These are phyloP conservation scores for Leucania comma DNA, from an alignment of 2,888 invertebrate genomes.

Conservation along the genomic window DNA sequence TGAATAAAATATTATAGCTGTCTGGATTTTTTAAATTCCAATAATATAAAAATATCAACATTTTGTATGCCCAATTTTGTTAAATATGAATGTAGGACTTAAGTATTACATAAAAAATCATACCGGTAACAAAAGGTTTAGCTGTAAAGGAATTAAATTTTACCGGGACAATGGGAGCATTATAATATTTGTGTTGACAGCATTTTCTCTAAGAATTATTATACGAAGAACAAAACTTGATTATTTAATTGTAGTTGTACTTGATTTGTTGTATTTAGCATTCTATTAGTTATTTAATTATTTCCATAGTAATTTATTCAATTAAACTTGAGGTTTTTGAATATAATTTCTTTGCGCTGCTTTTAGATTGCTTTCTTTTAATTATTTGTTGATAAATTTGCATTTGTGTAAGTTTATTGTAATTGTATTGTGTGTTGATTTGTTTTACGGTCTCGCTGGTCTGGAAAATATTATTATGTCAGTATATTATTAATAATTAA, in stretches of 20 bases:
- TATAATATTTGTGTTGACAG: constrained; percentile 18
- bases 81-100: neutral
- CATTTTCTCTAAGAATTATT: constrained; percentile 10
- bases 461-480: no score
- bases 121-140: constrained; percentile 32
- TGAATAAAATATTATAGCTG: neutral
- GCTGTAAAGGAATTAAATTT: constrained; percentile 39
- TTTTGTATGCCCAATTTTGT: neutral
- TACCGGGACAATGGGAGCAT: constrained; percentile 14
- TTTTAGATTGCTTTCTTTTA: no score
- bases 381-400: no score
- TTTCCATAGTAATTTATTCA: no score
- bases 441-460: neutral
- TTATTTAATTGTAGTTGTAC: neutral
- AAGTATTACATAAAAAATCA: constrained; percentile 3
- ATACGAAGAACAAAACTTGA: neutral
- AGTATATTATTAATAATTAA: no score
- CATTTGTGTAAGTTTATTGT: no score
- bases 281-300: neutral
- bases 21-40: neutral
- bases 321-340: no score
- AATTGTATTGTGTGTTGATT: neutral
- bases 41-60: neutral
- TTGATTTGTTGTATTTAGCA: neutral
- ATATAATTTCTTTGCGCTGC: no score